Evolutionary conservation across 2,113 vertebrate genomes (phyloP), one percentile per base, ranked within the genome.

Genomic region (Triplophysa siluroides): DNA sequence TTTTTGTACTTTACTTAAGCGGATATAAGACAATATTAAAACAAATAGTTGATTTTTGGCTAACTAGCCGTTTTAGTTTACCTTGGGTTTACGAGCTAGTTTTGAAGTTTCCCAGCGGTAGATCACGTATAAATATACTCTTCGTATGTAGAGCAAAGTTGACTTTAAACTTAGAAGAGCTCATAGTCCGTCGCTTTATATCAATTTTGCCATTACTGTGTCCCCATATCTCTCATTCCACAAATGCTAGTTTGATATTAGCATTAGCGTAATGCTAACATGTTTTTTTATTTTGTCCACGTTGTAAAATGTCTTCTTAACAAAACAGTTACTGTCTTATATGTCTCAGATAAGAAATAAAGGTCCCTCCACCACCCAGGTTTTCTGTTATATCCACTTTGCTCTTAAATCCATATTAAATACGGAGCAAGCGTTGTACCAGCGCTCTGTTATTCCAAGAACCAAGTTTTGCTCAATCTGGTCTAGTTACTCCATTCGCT

Each of bases 391-490:
- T 50, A 65, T 65, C 26, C 74, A 77, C 62, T 33, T 7, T 33
- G 24, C 1, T 74, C 21, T 52, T 65, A 33, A 64, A 54, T 38
- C 62, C 26, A 50, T 13, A 24, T 38, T 47, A 2, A 76, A 76
- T 5, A 47, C 41, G 23, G 18, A 63, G 24, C 16, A 29, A 26
- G 16, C 73, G 23, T 52, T 54, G 2, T 38, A 38, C 26, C 45
- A 65, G 19, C 74, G 43, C 41, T 18, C 26, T 38, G 74, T 65
- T 76, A 54, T 54, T 65, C 45, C 12, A 16, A 33, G 13, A 54
- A n/a, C 11, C 43, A 80, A 73, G 62, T 83, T 84, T 81, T 76
- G 41, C 3, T 52, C 45, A 81, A 62, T 68, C 68, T 66, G 52
- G 52, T 50, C 54, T 45, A 56, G 63, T 41, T 38, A 58, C 12